A percentile compares a stretch with the other conserved stretches of the same genome.
Evolutionary conservation across 2,113 vertebrate genomes (phyloP).

Genomic region (Tragulus kanchil): DNA sequence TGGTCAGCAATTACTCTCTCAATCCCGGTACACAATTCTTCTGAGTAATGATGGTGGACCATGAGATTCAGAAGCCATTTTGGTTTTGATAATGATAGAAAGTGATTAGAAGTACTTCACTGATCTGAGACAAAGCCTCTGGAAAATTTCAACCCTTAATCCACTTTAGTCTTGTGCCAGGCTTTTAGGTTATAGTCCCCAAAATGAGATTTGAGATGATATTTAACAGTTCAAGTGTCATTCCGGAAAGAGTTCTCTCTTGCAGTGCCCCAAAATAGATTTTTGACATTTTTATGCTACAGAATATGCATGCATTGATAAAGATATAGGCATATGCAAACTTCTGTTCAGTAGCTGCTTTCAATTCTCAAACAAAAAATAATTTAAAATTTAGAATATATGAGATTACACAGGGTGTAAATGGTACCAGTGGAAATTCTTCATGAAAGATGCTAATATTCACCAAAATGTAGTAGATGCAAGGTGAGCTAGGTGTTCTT

Average conservation of each 20-base stretch:
- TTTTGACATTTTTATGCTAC: conserved; percentile 70
- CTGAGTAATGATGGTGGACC: background rate
- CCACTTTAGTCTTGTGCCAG: conserved; percentile 58
- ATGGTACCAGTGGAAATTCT: background rate
- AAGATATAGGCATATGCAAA: conserved; percentile 21
- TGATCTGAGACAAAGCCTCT: conserved; percentile 73
- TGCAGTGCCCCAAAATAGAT: conserved; percentile 65
- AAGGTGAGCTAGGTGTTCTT: background rate
- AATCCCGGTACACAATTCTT: background rate
- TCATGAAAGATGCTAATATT: background rate
- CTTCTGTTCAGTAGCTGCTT: conserved; percentile 53
- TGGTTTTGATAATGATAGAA: conserved; percentile 65
- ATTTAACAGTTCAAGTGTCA: conserved; percentile 75
- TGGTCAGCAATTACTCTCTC: conserved; percentile 64
- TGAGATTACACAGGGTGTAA: background rate
- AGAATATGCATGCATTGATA: conserved; percentile 38
- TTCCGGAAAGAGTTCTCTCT: conserved; percentile 58
- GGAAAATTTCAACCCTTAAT: conserved; percentile 75
- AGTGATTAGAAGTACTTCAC: conserved; percentile 71
- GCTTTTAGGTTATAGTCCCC: conserved; percentile 59
- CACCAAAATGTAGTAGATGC: background rate
- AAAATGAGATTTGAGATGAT: conserved; percentile 71
- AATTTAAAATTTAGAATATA: conserved; percentile 59
- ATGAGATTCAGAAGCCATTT: conserved; percentile 2
- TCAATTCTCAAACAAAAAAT: conserved; percentile 63